Evolutionary conservation across 2,797 vertebrate species (phyloP).

Genomic region (Crocodylus rhombifer): DNA sequence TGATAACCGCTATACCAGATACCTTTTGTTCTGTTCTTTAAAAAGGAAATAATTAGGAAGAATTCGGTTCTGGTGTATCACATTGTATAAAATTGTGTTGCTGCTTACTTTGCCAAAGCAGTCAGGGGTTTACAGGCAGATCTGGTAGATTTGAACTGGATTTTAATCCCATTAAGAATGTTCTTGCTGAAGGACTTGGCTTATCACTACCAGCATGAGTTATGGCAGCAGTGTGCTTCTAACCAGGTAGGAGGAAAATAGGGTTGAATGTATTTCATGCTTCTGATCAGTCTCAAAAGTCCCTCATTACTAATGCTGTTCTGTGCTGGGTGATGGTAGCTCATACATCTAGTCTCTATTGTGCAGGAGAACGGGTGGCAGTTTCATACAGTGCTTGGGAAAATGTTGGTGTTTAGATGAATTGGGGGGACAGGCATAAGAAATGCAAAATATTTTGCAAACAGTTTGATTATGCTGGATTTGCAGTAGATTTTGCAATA

Average conservation of each 20-base stretch:
- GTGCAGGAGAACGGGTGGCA: not conserved
- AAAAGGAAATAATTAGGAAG: not conserved
- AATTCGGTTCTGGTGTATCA: not conserved
- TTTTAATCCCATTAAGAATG: slow-evolving; percentile 1
- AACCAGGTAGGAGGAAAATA: not conserved
- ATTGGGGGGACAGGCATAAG: not conserved
- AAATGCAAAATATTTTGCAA: not conserved
- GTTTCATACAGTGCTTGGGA: not conserved
- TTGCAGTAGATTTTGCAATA: not conserved
- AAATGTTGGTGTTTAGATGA: not conserved
- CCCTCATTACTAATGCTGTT: not conserved
- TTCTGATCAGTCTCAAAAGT: not conserved
- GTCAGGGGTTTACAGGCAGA: not conserved
- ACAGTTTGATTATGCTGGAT: not conserved
- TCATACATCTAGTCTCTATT: not conserved
- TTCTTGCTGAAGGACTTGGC: not conserved
- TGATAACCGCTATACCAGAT: not conserved
- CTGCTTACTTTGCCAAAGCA: not conserved
- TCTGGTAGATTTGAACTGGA: not conserved
- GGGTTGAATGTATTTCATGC: not conserved
- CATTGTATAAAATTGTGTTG: not conserved
- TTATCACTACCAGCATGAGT: not conserved
- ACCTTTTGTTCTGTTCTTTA: not conserved
- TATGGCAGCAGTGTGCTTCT: not conserved
- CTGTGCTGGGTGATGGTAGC: accelerated